A percentile compares a stretch with the other conserved stretches of the same genome.
Evolutionary conservation across 2,113 vertebrate genomes (phyloP).

Genomic region (Salvelinus namaycush): DNA sequence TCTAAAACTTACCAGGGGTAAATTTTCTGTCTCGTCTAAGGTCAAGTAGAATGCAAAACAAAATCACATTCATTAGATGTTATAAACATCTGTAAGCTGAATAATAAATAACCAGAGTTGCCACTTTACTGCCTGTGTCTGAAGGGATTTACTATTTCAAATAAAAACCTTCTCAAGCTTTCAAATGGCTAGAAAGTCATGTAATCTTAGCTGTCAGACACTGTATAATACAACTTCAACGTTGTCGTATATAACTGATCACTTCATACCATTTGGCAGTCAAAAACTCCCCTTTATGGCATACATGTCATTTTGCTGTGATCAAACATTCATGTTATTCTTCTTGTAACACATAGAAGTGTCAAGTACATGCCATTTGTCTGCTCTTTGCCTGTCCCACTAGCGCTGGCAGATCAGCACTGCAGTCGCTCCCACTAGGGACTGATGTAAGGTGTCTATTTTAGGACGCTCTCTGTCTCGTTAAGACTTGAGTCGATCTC

Average conservation of each 20-base stretch:
- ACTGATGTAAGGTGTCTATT: constrained; percentile 24
- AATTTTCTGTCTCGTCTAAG: constrained; percentile 40
- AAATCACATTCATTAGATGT: constrained; percentile 53
- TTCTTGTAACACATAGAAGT: constrained; percentile 32
- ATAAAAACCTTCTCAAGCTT: constrained; percentile 32
- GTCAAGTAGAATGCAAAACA: constrained; percentile 21
- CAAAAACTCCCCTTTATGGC: constrained; percentile 49
- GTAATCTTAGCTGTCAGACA: constrained; percentile 41
- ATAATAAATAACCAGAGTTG: constrained; percentile 27
- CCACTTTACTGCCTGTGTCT: constrained; percentile 30
- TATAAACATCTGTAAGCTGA: constrained; percentile 45
- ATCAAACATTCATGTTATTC: constrained; percentile 57
- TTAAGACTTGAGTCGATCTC: no score
- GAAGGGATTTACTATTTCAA: constrained; percentile 11
- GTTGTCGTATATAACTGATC: constrained; percentile 42
- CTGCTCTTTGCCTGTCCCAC: constrained; percentile 42
- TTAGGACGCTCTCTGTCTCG: no score
- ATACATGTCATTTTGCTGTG: constrained; percentile 42
- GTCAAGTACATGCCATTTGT: constrained; percentile 42
- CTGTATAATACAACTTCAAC: constrained; percentile 14
- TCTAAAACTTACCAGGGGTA: constrained; percentile 37
- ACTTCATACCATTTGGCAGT: constrained; percentile 31
- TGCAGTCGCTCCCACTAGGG: constrained; percentile 46
- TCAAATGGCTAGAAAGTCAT: constrained; percentile 38
- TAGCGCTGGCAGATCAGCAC: constrained; percentile 17